Conservation (phyloP, 2,113 vertebrate species). For the Larimichthys crocea region DNA sequence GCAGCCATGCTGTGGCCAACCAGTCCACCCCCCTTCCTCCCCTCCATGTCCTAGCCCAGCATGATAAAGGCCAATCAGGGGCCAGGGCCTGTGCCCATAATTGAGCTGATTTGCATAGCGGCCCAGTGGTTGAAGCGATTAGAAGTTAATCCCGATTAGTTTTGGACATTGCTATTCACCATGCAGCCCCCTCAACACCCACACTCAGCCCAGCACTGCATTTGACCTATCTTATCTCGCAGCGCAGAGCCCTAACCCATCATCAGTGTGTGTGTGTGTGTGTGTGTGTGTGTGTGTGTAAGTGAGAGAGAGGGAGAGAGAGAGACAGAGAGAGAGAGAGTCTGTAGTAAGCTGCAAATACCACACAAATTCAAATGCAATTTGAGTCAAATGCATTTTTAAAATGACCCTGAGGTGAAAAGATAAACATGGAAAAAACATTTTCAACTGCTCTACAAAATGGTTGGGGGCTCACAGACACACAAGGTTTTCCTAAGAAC, state of each 20-base stretch:
- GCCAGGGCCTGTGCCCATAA: slow-evolving; percentile 70
- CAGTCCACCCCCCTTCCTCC: slow-evolving; percentile 26
- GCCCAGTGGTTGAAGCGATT: slow-evolving; percentile 78
- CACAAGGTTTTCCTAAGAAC: background rate
- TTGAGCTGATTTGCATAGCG: slow-evolving; percentile 79
- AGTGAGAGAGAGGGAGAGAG: background rate
- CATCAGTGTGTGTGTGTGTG: slow-evolving; percentile 60
- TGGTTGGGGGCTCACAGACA: background rate
- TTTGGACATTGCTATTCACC: slow-evolving; percentile 80
- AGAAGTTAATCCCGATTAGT: slow-evolving; percentile 84
- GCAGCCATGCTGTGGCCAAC: slow-evolving; percentile 19
- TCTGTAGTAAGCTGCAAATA: slow-evolving; percentile 42
- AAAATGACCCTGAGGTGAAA: slow-evolving; percentile 65
- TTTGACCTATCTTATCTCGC: slow-evolving; percentile 81
- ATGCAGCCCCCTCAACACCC: slow-evolving; percentile 65
- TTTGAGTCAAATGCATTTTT: slow-evolving; percentile 59
- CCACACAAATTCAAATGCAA: slow-evolving; percentile 63
- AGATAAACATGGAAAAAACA: slow-evolving; percentile 53
- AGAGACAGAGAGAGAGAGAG: background rate
- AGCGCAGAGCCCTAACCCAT: slow-evolving; percentile 72
- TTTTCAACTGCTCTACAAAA: slow-evolving; percentile 43
- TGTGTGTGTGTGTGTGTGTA: background rate
- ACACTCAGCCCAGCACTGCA: slow-evolving; percentile 63
- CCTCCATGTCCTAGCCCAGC: slow-evolving; percentile 46
- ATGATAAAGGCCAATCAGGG: slow-evolving; percentile 79